Conservation (phyloP, 2,888 invertebrate genomes). For the Chrysodeixis includens region DNA sequence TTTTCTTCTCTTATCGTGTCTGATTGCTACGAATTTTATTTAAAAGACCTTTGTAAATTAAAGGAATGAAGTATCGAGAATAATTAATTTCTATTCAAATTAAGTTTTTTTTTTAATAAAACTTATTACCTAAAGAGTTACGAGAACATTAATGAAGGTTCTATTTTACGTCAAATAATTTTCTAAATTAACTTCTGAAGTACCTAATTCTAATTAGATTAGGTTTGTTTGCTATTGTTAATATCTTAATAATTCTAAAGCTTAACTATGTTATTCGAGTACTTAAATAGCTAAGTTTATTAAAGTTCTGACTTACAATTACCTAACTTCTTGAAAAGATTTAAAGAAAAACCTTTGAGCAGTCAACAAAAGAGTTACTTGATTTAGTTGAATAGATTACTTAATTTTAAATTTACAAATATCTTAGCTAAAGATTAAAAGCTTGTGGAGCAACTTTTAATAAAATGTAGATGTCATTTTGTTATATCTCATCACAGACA, state of each 20-base stretch:
- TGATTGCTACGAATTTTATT: no score
- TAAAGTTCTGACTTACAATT: slow-evolving; percentile 22
- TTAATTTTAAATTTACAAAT: background rate
- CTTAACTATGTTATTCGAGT: slow-evolving; percentile 19
- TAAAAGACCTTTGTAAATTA: no score
- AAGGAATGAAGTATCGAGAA: no score
- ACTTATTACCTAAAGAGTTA: no score
- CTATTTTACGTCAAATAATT: slow-evolving; percentile 31
- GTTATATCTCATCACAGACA: no score
- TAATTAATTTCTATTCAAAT: no score
- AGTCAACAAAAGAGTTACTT: slow-evolving; percentile 3
- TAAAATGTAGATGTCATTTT: no score
- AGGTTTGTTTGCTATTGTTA: slow-evolving; percentile 25
- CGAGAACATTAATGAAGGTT: slow-evolving; percentile 1
- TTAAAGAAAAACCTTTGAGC: background rate
- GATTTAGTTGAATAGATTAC: background rate
- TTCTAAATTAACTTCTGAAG: slow-evolving; percentile 11
- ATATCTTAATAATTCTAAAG: slow-evolving; percentile 15
- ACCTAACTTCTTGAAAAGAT: background rate
- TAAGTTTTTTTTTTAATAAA: no score
- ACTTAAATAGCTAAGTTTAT: slow-evolving; percentile 28
- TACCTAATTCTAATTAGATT: slow-evolving; percentile 27
- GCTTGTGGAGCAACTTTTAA: no score
- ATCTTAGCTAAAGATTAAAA: no score
- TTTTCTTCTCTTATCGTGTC: no score